Base-by-base conservation (phyloP, 1,140 invertebrate genomes). In the Nixonia krombeini region DNA sequence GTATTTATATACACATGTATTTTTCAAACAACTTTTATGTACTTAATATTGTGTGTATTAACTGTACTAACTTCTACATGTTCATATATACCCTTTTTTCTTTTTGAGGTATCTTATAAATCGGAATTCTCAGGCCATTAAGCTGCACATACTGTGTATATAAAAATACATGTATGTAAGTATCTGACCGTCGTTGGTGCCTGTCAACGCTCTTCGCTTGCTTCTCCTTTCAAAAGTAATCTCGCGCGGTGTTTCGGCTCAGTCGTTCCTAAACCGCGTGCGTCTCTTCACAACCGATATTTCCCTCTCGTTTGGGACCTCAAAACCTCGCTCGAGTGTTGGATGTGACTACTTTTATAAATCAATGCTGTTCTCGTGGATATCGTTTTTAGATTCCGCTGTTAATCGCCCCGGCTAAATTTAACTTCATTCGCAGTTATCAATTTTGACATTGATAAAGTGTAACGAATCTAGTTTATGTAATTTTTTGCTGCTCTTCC, bases 171-270 rank as follows among this genome's bases (percentile, higher is more conserved):
- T 6, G 26, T 13, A 42, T 47, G 51, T 46, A 41, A 9, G 25
- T 52, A 17, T 37, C 37, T 15, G 17, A 9, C 37, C 37, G 13
- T 31, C 49, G 40, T 51, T 18, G 53, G 29, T 57, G 64, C 52
- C 51, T 58, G 57, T 58, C 52, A 68, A 68, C 64, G 57, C 57
- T 62, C 45, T 51, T 53, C 46, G 46, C 55, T 62, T 58, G 66
- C 66, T 69, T 72, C 64, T 64, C 64, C 62, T 56, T 71, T 66
- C 57, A 72, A 67, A 67, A 67, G 69, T 72, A 63, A 72, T 68
- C 59, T 67, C 63, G 55, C 63, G 49, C 62, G 17, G 49, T 53
- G 61, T 67, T 67, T 67, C 59, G 55, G 69, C 31, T 72, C 71
- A 73, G 67, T 63, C 67, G 66, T 49, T 40, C 47, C 66, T 61